Evolutionary conservation across 1,140 invertebrate genomes (phyloP).

Genomic region (Pinna nobilis): DNA sequence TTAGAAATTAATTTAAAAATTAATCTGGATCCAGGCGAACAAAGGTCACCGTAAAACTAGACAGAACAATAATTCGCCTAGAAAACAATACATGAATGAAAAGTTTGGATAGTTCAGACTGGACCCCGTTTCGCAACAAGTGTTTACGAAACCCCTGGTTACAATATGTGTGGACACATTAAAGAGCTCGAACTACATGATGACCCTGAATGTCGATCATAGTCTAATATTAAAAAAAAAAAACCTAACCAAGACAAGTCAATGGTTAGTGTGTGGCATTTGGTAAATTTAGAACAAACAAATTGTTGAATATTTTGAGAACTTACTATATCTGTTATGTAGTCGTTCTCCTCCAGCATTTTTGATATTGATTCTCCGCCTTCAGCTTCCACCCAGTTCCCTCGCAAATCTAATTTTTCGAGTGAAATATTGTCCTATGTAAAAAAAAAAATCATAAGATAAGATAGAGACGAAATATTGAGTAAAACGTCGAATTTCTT

Average conservation of each 20-base stretch:
- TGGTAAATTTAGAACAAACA: background rate
- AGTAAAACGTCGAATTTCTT: background rate
- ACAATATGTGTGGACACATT: no score
- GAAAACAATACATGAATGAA: no score
- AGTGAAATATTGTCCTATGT: slow-evolving; percentile 64
- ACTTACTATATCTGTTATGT: slow-evolving; percentile 67
- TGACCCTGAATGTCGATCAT: background rate
- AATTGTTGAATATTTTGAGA: background rate
- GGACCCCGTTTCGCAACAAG: no score
- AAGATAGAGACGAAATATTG: background rate
- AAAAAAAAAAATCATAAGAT: background rate
- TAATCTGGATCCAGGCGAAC: no score
- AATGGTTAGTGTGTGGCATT: no score
- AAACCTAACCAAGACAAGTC: background rate
- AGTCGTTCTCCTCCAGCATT: slow-evolving; percentile 71
- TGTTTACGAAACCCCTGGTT: no score
- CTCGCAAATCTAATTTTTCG: slow-evolving; percentile 64
- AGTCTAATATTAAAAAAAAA: background rate
- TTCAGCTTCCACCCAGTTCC: slow-evolving; percentile 67
- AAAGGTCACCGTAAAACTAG: no score
- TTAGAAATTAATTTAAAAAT: no score
- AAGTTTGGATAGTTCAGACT: no score
- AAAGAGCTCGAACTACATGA: no score
- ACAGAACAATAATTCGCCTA: no score
- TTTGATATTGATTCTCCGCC: slow-evolving; percentile 57